Percentiles rank a stretch among this genome's conserved stretches.
Evolutionary conservation across 1,140 invertebrate species (phyloP).

Genomic region (Aphidius ervi): DNA sequence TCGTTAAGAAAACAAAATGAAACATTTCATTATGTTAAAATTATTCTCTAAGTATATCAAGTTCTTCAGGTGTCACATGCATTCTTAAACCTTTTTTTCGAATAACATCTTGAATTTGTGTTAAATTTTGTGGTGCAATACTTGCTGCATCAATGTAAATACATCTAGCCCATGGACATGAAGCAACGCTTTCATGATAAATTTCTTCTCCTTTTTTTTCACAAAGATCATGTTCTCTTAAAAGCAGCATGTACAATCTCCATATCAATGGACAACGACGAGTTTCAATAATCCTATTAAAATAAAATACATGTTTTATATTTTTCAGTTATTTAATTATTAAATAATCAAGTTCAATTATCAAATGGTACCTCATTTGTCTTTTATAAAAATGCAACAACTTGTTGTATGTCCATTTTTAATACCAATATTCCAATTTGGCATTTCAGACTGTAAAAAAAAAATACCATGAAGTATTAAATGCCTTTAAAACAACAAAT

Average conservation of each 20-base stretch:
- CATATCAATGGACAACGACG: slow-evolving; percentile 57
- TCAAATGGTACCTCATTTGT: slow-evolving; percentile 31
- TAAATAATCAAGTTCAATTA: not conserved
- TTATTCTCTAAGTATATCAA: slow-evolving; percentile 59
- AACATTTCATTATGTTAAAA: not conserved
- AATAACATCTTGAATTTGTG: slow-evolving; percentile 66
- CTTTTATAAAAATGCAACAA: slow-evolving; percentile 41
- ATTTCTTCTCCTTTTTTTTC: slow-evolving; percentile 47
- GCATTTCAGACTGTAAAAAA: slow-evolving; percentile 42
- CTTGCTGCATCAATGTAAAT: slow-evolving; percentile 52
- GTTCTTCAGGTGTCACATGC: slow-evolving; percentile 67
- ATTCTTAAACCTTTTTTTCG: slow-evolving; percentile 67
- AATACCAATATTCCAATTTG: slow-evolving; percentile 42
- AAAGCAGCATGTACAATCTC: slow-evolving; percentile 57
- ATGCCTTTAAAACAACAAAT: not conserved
- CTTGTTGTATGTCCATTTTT: slow-evolving; percentile 36
- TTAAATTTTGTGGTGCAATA: slow-evolving; percentile 51
- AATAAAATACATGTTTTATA: slow-evolving; percentile 9
- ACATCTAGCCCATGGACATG: slow-evolving; percentile 65
- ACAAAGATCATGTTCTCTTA: slow-evolving; percentile 44
- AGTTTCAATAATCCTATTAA: slow-evolving; percentile 39
- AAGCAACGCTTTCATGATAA: slow-evolving; percentile 45
- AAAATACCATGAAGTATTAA: slow-evolving; percentile 7
- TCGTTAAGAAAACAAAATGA: no score
- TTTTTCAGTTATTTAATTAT: not conserved